These are phyloP conservation scores for Drosophila paranaensis DNA, from an alignment of 2,888 invertebrate genomes.

Conservation along the genomic window DNA sequence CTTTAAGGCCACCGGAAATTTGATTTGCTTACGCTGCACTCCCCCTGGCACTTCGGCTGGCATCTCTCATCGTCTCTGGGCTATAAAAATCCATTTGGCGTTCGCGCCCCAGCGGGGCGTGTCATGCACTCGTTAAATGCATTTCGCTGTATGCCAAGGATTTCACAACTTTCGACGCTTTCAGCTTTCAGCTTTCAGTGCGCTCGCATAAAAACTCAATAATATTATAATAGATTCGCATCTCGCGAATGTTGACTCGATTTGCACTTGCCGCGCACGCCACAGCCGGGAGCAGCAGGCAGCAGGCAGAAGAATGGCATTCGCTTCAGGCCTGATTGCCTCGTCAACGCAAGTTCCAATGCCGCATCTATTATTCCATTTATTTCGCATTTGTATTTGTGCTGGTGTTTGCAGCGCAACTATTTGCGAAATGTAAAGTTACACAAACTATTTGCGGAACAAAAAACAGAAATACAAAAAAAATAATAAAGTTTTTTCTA, in stretches of 20 bases:
- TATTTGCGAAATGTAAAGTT: slow-evolving; percentile 48
- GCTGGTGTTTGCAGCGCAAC: slow-evolving; percentile 31
- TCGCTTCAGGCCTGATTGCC: slow-evolving; percentile 42
- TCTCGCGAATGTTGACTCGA: slow-evolving; percentile 55
- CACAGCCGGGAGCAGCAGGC: neutral
- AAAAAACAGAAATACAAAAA: slow-evolving; percentile 11
- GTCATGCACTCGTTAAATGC: slow-evolving; percentile 47
- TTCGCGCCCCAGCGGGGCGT: slow-evolving; percentile 23
- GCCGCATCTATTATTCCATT: slow-evolving; percentile 28
- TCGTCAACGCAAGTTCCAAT: slow-evolving; percentile 32
- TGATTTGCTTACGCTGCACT: slow-evolving; percentile 55
- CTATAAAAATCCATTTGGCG: slow-evolving; percentile 54
- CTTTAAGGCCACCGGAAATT: slow-evolving; percentile 67
- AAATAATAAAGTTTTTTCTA: slow-evolving; percentile 12
- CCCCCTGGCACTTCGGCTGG: neutral
- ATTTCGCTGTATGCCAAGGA: slow-evolving; percentile 52
- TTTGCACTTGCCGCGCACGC: slow-evolving; percentile 53
- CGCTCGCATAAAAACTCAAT: slow-evolving; percentile 65
- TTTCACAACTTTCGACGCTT: slow-evolving; percentile 48
- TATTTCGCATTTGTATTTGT: slow-evolving; percentile 25
- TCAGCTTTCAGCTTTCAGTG: slow-evolving; percentile 13
- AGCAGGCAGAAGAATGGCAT: slow-evolving; percentile 10
- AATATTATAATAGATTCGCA: slow-evolving; percentile 66
- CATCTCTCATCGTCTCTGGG: neutral
- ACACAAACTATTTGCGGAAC: slow-evolving; percentile 41